Evolutionary conservation across 2,888 invertebrate genomes (phyloP), one percentile per base, ranked within the genome.

Genomic region (Pycnomerus fuliginosus): DNA sequence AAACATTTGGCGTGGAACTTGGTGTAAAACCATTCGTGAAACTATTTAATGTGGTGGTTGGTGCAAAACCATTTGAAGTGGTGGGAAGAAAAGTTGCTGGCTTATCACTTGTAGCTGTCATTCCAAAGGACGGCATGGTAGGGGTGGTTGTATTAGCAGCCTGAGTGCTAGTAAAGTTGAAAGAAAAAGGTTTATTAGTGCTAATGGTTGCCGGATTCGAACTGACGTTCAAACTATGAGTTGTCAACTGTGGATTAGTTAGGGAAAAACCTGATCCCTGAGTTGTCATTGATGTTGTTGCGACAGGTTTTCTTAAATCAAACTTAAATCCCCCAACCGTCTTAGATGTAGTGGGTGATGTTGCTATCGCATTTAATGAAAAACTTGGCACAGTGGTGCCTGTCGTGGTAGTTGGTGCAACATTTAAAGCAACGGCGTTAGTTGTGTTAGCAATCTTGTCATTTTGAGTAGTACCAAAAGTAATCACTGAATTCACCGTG

Each of bases 321-420:
- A 44, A 44, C 13, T 44, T 44, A 16, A 44, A 44, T 8, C 44
- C 44, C 5, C 32, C 44, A 4, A 14, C 8, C 22, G 17, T 17
- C 5, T 29, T 15, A 15, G n/a, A 22, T 13, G 3, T 29, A 3
- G 34, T 28, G 16, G 35, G 27, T 13, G 11, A 4, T 17, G 10
- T 32, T 3, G 7, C 12, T 4, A 12, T 10, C 3, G 22, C 20
- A 2, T 22, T 33, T 11, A 11, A 13, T 22, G 4, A 24, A 24
- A 27, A 27, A 10, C 10, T 15, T 27, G 35, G 10, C 11, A 14
- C 15, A n/a, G 25, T 14, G 7, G 15, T 24, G 15, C 4, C n/a
- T 10, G 13, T 24, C 3, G 36, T n/a, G 10, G 27, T 1, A 36
- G 7, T 22, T 3, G 12, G 4, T 39, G 31, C 12, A 33, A 8